Evolutionary conservation across 2,888 invertebrate species (phyloP).

Genomic region (Cantharis rustica): DNA sequence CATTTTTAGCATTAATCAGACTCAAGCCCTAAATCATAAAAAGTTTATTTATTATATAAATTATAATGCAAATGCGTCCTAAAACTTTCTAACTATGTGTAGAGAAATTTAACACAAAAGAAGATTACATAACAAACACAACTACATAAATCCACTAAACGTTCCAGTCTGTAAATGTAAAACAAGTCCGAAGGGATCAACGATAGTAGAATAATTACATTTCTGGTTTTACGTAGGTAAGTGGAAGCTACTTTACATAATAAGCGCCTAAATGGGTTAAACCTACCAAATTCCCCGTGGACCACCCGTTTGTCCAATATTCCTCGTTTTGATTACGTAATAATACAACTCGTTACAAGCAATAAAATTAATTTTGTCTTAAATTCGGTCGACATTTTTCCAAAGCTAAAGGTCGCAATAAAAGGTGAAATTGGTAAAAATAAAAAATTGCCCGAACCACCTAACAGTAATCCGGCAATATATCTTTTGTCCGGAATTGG

Average conservation of each 20-base stretch:
- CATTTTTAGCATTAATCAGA: background rate
- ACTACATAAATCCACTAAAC: conserved; percentile 38
- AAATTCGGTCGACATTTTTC: conserved; percentile 22
- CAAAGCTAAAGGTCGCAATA: conserved; percentile 26
- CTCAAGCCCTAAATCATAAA: background rate
- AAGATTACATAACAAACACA: conserved; percentile 22
- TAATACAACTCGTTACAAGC: conserved; percentile 19
- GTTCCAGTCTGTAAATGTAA: conserved; percentile 38
- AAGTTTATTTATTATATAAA: background rate
- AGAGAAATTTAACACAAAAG: conserved; percentile 15
- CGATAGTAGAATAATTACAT: conserved; percentile 36
- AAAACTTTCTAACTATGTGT: background rate
- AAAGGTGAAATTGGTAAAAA: conserved; percentile 35
- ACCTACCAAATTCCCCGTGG: conserved; percentile 26
- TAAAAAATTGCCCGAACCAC: conserved; percentile 47
- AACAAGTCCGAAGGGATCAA: conserved; percentile 39
- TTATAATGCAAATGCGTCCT: background rate
- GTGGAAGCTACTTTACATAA: conserved; percentile 35
- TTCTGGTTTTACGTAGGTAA: conserved; percentile 33
- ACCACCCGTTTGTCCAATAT: conserved; percentile 8
- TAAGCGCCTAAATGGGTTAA: conserved; percentile 31
- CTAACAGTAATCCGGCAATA: conserved; percentile 48
- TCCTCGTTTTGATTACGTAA: conserved; percentile 23
- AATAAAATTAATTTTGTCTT: conserved; percentile 20
- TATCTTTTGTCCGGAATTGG: conserved; percentile 45